A percentile compares a stretch with the other conserved stretches of the same genome.
Conservation (phyloP, 2,888 invertebrate species). For the Drosophila parthenogenetica region DNA sequence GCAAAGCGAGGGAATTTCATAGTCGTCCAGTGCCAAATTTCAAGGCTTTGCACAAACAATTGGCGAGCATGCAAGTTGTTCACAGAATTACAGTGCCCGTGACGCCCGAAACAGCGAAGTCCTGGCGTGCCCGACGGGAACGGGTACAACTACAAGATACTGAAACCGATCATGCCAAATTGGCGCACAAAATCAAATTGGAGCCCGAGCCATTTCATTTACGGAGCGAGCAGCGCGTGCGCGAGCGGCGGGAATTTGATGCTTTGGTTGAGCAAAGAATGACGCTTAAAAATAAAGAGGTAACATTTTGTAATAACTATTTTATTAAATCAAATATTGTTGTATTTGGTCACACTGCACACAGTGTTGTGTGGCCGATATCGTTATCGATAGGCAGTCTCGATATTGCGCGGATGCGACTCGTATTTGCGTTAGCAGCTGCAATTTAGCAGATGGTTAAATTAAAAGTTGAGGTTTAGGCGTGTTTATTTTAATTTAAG, state of each 20-base stretch:
- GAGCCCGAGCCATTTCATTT: conserved; percentile 80
- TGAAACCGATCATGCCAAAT: conserved; percentile 9
- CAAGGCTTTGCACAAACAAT: conserved; percentile 49
- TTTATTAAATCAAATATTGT: no score
- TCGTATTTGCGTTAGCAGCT: conserved; percentile 48
- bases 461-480: conserved; percentile 32
- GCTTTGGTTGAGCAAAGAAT: conserved; percentile 59
- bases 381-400: conserved; percentile 5
- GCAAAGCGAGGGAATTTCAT: conserved; percentile 81
- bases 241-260: conserved; percentile 81
- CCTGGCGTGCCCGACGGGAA: conserved; percentile 60
- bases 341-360: conserved; percentile 21
- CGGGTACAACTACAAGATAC: conserved; percentile 29
- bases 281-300: conserved; percentile 82
- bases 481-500: conserved; percentile 20
- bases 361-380: conserved; percentile 2
- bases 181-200: conserved; percentile 46
- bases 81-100: conserved; percentile 74
- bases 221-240: conserved; percentile 76
- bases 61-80: conserved; percentile 38
- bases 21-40: conserved; percentile 83
- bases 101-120: conserved; percentile 81
- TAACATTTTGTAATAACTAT: conserved; percentile 53
- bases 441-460: conserved; percentile 48
- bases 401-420: conserved; percentile 21